A percentile compares a stretch with the other conserved stretches of the same genome.
Evolutionary conservation across 2,888 invertebrate species (phyloP).

Genomic region (Dexiosoma caninum): DNA sequence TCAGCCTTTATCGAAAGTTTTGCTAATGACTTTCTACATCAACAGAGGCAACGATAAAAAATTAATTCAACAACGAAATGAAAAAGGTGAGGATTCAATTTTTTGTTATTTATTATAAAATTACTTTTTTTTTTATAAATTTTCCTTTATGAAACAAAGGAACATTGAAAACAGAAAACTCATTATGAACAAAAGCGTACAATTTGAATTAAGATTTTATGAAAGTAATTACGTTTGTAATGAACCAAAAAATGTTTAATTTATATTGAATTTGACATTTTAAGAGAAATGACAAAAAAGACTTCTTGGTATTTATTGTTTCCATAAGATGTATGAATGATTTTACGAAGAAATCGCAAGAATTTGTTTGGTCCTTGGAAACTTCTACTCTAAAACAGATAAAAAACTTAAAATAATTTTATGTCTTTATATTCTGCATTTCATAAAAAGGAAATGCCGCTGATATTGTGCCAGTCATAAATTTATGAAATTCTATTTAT

Average conservation of each 20-base stretch:
- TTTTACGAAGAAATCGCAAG: not conserved
- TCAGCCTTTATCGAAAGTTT: conserved; percentile 53
- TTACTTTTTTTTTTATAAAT: not conserved
- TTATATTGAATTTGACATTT: not conserved
- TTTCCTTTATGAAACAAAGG: conserved; percentile 34
- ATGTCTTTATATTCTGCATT: too few relatives aligned
- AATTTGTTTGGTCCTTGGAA: too few relatives aligned
- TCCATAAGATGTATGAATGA: not conserved
- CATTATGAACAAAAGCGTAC: conserved; percentile 7
- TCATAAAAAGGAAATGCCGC: not conserved
- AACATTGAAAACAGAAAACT: conserved; percentile 50
- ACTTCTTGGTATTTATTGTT: too few relatives aligned
- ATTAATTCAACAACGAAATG: conserved; percentile 26
- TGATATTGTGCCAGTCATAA: not conserved
- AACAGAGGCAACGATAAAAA: not conserved
- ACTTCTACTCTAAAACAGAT: too few relatives aligned
- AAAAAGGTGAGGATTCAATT: conserved; percentile 43
- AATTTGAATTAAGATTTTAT: not conserved
- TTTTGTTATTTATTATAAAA: not conserved
- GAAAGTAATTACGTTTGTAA: not conserved
- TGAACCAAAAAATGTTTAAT: not conserved
- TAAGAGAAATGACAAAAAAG: not conserved
- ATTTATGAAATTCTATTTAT: conserved; percentile 5
- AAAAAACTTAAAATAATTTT: too few relatives aligned
- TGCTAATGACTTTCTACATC: conserved; percentile 48